Conservation (phyloP, 2,888 invertebrate species). For the Ceratothoa steindachneri region DNA sequence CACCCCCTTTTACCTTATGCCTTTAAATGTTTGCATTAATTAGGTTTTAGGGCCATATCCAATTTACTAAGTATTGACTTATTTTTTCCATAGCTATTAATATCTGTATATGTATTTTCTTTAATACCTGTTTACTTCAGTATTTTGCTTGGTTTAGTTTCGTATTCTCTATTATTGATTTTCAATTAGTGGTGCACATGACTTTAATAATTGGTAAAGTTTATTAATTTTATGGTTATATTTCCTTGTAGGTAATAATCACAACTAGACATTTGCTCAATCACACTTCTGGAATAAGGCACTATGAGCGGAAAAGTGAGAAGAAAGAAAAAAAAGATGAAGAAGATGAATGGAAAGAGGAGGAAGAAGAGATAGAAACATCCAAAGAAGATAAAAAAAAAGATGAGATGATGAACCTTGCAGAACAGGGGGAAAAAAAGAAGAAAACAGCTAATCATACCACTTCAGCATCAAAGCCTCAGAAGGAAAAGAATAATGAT, state of each 20-base stretch:
- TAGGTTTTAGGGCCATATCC: too few relatives aligned
- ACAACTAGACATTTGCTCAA: conserved; percentile 58
- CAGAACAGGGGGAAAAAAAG: background rate
- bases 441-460: background rate
- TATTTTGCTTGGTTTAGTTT: too few relatives aligned
- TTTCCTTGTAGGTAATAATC: conserved; percentile 53
- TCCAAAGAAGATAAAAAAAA: background rate
- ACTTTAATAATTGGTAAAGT: too few relatives aligned
- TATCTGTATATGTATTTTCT: too few relatives aligned
- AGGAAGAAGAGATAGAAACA: conserved; percentile 21
- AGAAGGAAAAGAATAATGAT: conserved; percentile 34
- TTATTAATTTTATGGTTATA: too few relatives aligned
- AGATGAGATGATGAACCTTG: background rate
- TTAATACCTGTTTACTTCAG: too few relatives aligned
- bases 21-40: too few relatives aligned
- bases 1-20: too few relatives aligned
- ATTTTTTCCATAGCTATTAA: too few relatives aligned
- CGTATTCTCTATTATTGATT: too few relatives aligned
- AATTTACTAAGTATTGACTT: too few relatives aligned
- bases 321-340: conserved; percentile 1
- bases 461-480: background rate
- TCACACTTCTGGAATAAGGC: conserved; percentile 59
- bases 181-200: too few relatives aligned
- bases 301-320: conserved; percentile 55
- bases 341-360: conserved; percentile 24